Base-by-base conservation (phyloP, 2,113 vertebrate genomes). In the Agelaius phoeniceus region DNA sequence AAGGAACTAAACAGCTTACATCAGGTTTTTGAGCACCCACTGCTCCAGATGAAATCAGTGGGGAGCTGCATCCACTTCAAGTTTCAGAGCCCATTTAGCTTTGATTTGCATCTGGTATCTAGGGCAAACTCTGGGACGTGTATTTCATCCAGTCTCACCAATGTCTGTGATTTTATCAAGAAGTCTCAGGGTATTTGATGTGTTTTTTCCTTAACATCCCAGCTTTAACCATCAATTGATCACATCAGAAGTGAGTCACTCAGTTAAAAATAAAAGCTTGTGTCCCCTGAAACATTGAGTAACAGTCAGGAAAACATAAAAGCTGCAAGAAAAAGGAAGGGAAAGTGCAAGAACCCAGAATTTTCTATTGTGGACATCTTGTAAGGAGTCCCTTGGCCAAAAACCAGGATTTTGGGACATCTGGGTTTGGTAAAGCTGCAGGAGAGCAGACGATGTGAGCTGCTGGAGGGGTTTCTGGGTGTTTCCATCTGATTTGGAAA, bases 61-160 rank as follows among this genome's bases (percentile, higher is more conserved):
- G 83, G 85, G 83, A 95, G 37, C 82, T 43, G 75, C 24, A 7
- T 17, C 26, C 57, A 41, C 78, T 82, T 82, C 66, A 49, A 41
- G 62, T 74, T 88, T 93, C 72, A 55, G 94, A 89, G 76, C 79
- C 83, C 68, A 11, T 69, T 93, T 88, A 84, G 83, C 79, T 93
- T 72, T 85, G 87, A 95, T 96, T 96, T 95, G 87, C 69, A 76
- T 73, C 77, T 91, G 84, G 84, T 82, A 91, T 93, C 84, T 87
- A 51, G 89, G 96, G 81, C 93, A 93, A 72, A 85, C 69, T 52
- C 91, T 63, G 73, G 66, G 39, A 94, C 92, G 84, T 61, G 58
- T 76, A 5, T 91, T 94, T 93, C 89, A 94, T 78, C 69, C 81
- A 6, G 89, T 37, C 89, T 87, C 12, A 1, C 48, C 9, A 0